These are phyloP conservation scores for Pentalonia nigronervosa DNA, from an alignment of 1,140 invertebrate species.

Conservation along the genomic window DNA sequence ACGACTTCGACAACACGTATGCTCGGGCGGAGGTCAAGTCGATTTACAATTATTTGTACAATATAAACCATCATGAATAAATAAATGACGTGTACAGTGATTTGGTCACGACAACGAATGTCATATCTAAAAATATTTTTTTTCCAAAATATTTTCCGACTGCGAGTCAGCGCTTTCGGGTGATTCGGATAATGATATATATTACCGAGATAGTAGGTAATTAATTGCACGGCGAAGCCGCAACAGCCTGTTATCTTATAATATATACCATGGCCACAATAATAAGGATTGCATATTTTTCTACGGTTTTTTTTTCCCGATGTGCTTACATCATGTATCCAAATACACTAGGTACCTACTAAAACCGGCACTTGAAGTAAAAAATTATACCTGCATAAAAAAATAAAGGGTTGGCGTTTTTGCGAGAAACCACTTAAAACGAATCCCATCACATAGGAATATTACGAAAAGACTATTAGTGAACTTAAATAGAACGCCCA, in stretches of 20 bases:
- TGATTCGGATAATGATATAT: not conserved
- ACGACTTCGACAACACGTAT: not conserved
- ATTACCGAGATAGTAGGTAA: not conserved
- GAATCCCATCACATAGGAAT: not conserved
- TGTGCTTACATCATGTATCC: not conserved
- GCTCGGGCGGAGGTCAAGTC: not conserved
- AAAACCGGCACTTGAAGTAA: not conserved
- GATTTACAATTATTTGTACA: not conserved
- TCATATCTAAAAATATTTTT: not conserved
- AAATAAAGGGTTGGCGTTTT: no score
- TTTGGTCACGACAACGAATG: no score
- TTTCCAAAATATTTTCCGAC: not conserved
- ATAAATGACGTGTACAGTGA: not conserved
- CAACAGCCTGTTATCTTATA: not conserved
- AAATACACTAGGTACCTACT: accelerated
- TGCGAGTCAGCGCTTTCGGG: not conserved
- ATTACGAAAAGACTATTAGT: not conserved
- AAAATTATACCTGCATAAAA: not conserved
- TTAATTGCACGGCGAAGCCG: not conserved
- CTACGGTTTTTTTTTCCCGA: not conserved
- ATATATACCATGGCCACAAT: no score
- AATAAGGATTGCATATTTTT: not conserved
- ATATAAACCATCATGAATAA: not conserved
- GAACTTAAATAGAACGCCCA: no score
- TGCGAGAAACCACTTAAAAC: not conserved